Evolutionary conservation across 2,888 invertebrate genomes (phyloP).

Genomic region (Andrena marginata): DNA sequence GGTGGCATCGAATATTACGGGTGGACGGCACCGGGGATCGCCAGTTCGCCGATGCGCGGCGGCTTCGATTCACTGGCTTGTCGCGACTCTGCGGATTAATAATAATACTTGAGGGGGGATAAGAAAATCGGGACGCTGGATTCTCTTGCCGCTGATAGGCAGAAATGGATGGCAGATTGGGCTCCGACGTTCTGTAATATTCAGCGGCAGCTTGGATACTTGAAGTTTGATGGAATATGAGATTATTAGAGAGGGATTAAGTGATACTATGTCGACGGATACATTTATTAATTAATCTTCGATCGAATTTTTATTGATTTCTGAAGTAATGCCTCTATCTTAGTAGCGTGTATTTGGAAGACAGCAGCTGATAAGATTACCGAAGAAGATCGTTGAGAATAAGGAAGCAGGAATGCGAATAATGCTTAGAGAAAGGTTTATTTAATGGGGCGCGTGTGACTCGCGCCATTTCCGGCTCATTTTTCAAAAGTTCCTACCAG

Average conservation of each 20-base stretch:
- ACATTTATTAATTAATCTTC: no score
- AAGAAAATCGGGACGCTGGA: conserved; percentile 4
- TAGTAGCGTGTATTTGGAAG: no score
- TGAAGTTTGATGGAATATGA: no score
- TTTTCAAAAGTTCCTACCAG: conserved; percentile 38
- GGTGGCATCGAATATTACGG: conserved; percentile 47
- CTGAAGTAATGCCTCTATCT: no score
- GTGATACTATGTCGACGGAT: no score
- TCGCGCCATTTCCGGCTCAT: conserved; percentile 7
- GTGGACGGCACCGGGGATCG: conserved; percentile 22
- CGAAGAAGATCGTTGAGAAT: no score
- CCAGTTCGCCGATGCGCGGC: conserved; percentile 4
- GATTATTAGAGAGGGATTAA: no score
- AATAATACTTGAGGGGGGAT: not conserved
- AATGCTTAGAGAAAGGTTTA: no score
- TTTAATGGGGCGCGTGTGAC: not conserved
- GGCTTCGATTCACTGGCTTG: conserved; percentile 17
- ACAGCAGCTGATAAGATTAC: no score
- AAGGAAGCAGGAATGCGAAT: no score
- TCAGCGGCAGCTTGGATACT: not conserved
- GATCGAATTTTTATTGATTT: no score
- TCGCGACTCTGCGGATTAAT: not conserved
- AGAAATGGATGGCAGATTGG: not conserved
- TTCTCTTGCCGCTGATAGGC: conserved; percentile 7
- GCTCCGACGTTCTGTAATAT: conserved; percentile 4